phyloP scores from a whole-genome alignment of 2,888 invertebrate genomes.

The Clitarchus hookeri region DNA sequence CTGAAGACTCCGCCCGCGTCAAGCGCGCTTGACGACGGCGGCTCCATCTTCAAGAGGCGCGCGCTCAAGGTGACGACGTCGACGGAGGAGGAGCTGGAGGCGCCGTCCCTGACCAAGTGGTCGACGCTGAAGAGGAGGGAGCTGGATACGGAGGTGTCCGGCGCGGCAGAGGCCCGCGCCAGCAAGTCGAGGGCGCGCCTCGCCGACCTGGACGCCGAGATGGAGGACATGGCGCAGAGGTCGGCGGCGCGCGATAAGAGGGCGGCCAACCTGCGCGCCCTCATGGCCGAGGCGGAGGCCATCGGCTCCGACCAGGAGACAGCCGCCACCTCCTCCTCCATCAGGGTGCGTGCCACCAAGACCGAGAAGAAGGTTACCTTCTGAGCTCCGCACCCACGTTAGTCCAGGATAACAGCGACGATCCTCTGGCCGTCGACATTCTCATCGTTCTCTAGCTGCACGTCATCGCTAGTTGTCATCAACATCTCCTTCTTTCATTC shows the following conservation, averaged over 20 bases:
- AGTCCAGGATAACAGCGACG: neutral
- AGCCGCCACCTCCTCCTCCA: neutral
- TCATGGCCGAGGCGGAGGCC: slow-evolving; percentile 64
- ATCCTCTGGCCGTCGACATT: neutral
- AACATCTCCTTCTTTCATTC: too few relatives aligned
- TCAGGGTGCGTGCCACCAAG: slow-evolving; percentile 47
- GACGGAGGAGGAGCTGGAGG: slow-evolving; percentile 51
- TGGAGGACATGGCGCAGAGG: slow-evolving; percentile 71
- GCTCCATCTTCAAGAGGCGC: slow-evolving; percentile 57
- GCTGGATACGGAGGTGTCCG: slow-evolving; percentile 51
- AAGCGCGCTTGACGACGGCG: slow-evolving; percentile 47
- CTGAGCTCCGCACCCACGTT: slow-evolving; percentile 42
- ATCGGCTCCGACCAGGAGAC: slow-evolving; percentile 53
- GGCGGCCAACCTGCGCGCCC: slow-evolving; percentile 69
- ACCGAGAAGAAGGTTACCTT: slow-evolving; percentile 54
- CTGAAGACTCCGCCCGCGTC: slow-evolving; percentile 43
- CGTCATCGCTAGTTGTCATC: neutral
- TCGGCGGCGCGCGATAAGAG: slow-evolving; percentile 72
- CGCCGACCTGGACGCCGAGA: slow-evolving; percentile 74
- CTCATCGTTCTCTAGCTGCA: neutral
- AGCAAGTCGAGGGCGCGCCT: slow-evolving; percentile 69
- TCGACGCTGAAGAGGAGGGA: slow-evolving; percentile 41
- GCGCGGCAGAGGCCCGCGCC: slow-evolving; percentile 67
- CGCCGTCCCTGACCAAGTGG: slow-evolving; percentile 64
- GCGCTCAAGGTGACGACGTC: slow-evolving; percentile 51